These are phyloP conservation scores for Drosophila vallismaia DNA, from an alignment of 2,888 invertebrate species.

Conservation along the genomic window DNA sequence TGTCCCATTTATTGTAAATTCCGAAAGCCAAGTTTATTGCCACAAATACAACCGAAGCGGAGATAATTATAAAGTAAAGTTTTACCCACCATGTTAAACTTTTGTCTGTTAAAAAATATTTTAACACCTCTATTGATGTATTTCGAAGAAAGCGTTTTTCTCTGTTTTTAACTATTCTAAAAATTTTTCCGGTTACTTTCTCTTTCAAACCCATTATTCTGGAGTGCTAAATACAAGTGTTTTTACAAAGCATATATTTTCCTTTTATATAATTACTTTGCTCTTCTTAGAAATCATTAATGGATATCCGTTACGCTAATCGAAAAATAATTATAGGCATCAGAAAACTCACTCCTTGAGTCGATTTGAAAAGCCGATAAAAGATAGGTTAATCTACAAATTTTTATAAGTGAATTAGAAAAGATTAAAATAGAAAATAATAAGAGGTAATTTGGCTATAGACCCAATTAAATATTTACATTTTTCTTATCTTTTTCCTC, in stretches of 20 bases:
- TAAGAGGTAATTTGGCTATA: no score
- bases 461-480: no score
- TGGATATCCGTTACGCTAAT: background rate
- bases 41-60: conserved; percentile 86
- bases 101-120: conserved; percentile 86
- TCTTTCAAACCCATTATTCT: conserved; percentile 30
- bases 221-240: background rate
- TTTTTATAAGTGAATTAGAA: no score
- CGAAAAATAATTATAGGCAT: background rate
- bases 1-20: conserved; percentile 89
- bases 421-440: no score
- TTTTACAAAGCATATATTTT: background rate
- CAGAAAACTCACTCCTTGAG: background rate
- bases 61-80: conserved; percentile 89
- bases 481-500: no score
- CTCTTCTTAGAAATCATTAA: background rate
- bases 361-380: no score
- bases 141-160: conserved; percentile 86
- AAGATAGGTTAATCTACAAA: no score
- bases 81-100: conserved; percentile 66
- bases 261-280: background rate
- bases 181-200: background rate
- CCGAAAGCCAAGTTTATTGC: conserved; percentile 85
- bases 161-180: conserved; percentile 64
- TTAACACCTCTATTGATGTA: conserved; percentile 89